A percentile compares a stretch with the other conserved stretches of the same genome.
phyloP scores from a whole-genome alignment of 2,888 invertebrate genomes.

The Drosophila anomalata region DNA sequence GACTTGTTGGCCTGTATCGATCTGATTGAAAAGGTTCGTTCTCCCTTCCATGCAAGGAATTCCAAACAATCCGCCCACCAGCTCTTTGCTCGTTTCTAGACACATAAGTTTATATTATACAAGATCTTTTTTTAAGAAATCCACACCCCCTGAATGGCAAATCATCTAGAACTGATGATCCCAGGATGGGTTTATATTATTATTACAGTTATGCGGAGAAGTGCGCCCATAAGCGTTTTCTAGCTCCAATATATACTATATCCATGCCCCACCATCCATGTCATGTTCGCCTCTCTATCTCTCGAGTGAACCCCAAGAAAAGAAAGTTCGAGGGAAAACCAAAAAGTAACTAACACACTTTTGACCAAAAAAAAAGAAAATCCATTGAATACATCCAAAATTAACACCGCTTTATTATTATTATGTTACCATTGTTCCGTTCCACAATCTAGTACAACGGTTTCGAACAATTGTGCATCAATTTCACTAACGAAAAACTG shows the following conservation, averaged over 20 bases:
- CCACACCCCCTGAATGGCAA: constrained; percentile 36
- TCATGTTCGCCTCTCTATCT: constrained; percentile 13
- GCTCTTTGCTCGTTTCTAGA: constrained; percentile 42
- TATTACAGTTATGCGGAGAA: constrained; percentile 57
- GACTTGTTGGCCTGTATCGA: constrained; percentile 99
- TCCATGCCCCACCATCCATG: constrained; percentile 15
- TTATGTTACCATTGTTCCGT: constrained; percentile 81
- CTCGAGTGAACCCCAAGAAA: constrained; percentile 31
- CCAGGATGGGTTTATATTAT: constrained; percentile 34
- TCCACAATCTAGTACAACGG: constrained; percentile 89
- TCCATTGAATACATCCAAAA: constrained; percentile 28
- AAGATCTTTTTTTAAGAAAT: background rate
- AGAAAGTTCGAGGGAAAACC: constrained; percentile 34
- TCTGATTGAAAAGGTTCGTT: constrained; percentile 96
- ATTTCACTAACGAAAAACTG: constrained; percentile 96
- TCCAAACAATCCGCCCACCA: constrained; percentile 24
- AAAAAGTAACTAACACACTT: constrained; percentile 62
- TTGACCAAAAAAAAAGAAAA: background rate
- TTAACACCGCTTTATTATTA: constrained; percentile 55
- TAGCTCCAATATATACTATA: constrained; percentile 34
- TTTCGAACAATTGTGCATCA: constrained; percentile 97
- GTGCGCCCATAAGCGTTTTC: constrained; percentile 61
- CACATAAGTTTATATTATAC: constrained; percentile 43
- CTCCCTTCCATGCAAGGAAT: constrained; percentile 16
- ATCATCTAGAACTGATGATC: constrained; percentile 71